Base-by-base conservation (phyloP, 2,888 invertebrate genomes). In the Ochropacha duplaris region DNA sequence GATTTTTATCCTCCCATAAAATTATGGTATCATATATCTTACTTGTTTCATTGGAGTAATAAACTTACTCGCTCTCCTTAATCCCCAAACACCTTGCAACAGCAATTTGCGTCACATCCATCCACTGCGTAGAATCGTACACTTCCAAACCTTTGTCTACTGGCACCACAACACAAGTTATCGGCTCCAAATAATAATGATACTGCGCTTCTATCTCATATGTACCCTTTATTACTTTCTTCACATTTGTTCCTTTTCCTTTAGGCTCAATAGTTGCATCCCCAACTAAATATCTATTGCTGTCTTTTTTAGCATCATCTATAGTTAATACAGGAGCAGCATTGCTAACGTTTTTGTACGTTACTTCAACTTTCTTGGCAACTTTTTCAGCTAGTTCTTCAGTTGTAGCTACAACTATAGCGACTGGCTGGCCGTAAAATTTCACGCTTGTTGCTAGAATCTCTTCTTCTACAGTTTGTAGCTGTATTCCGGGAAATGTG, bases 101-200 rank as follows among this genome's bases (percentile, higher is more conserved):
- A 0, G 92, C 88, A 6, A 87, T 83, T 74, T 96, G 96, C 0
- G 90, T 83, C 11, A 94, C 78, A 59, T 96, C 95, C 75, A 95
- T 93, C 93, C 94, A 95, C 68, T 96, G 96, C 0, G 95, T 88
- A 0, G 96, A 81, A 24, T 94, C 91, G 69, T 94, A 94, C 0
- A 97, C 94, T 56, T 96, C 95, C 62, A 96, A 76, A 0, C 94
- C 94, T 49, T 95, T 94, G 71, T 97, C 97, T 1, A 93, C 87
- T 0, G 97, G 97, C 5, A 95, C 75, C 31, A 94, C 95, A 0
- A 96, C 92, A 57, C 95, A 94, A 0, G 93, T 87, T 12, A 96
- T 94, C 0, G 96, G 94, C 76, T 97, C 97, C 94, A 97, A 93
- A 49, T 95, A 95, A 69, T 95, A 96, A 81, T 97, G 97, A 77